Evolutionary conservation across 2,888 invertebrate genomes (phyloP), one percentile per base, ranked within the genome.

Genomic region (Pyrgus malvae): DNA sequence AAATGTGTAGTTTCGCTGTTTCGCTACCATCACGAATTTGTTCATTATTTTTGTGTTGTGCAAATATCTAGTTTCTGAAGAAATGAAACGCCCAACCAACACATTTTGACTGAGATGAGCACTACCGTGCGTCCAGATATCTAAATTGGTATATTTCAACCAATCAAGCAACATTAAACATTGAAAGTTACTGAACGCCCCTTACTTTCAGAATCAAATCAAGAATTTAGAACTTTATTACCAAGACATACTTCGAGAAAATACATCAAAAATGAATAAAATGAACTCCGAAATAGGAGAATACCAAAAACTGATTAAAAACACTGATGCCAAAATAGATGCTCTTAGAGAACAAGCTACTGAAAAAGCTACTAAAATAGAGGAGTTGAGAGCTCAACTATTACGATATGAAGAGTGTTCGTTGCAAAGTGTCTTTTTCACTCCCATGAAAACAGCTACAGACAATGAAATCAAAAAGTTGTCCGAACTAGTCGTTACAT

Each of bases 381-480:
- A 90, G 48, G 87, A 90, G 62, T 62, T 91, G 1, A 74, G 88
- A 65, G 83, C 80, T 2, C 90, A 90, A 48, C 67, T 91, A 1
- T 55, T 83, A 16, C 78, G 84, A 60, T 88, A 90, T 12, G 88
- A 90, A 62, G 87, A 90, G 55, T 87, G 85, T 63, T 90, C 90
- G 1, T 63, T 90, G 16, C 89, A 90, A 69, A 89, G 86, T 57
- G 80, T 90, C 4, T 90, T 90, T 58, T 90, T 89, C 44, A 86
- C 87, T 16, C 90, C 91, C 5, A 83, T 91, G 80, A 91, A 91
- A 62, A 86, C 91, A 2, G 91, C 92, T 0, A 90, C 92, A 0
- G 93, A 94, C 69, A 92, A 91, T 38, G 94, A 94, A 79, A 90
- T 92, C 11, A 83, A 91, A 55, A 84, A 92, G 42, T 74, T 94